Percentiles rank a stretch among this genome's conserved stretches.
phyloP scores from a whole-genome alignment of 2,888 invertebrate genomes.

The Brachyopa scutellaris region DNA sequence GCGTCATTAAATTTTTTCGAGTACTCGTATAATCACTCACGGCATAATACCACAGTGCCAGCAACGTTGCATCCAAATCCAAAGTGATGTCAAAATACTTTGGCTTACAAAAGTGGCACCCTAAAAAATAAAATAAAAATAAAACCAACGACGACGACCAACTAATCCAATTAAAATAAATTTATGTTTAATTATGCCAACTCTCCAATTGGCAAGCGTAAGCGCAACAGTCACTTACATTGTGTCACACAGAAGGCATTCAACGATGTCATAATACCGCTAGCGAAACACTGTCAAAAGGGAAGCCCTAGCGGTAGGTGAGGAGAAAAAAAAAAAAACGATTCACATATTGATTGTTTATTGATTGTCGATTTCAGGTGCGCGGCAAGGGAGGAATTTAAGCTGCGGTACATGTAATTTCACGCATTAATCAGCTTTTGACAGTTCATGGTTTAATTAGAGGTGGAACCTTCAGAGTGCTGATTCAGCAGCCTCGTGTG shows the following conservation, averaged over 20 bases:
- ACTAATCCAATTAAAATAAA: constrained; percentile 69
- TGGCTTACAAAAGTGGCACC: constrained; percentile 27
- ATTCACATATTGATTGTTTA: too few species aligned
- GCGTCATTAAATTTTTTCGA: constrained; percentile 61
- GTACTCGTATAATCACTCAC: constrained; percentile 9
- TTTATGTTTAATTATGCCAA: constrained; percentile 69
- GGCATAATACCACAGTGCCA: not conserved
- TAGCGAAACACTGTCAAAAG: not conserved
- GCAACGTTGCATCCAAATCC: constrained; percentile 24
- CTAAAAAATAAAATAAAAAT: constrained; percentile 30
- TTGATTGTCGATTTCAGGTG: too few species aligned
- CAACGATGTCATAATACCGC: constrained; percentile 49
- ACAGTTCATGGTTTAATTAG: constrained; percentile 42
- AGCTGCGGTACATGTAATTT: constrained; percentile 1
- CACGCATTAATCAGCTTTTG: constrained; percentile 42
- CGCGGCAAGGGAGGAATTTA: not conserved
- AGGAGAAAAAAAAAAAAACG: not conserved
- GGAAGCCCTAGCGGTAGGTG: constrained; percentile 38
- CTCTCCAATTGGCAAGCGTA: constrained; percentile 39
- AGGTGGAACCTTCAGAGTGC: constrained; percentile 1
- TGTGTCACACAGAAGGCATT: constrained; percentile 29
- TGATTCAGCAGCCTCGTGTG: constrained; percentile 15
- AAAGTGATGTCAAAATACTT: constrained; percentile 53
- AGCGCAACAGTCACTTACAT: constrained; percentile 43
- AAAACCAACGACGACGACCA: constrained; percentile 40